Evolutionary conservation across 2,113 vertebrate species (phyloP).

Genomic region (Albula goreensis): DNA sequence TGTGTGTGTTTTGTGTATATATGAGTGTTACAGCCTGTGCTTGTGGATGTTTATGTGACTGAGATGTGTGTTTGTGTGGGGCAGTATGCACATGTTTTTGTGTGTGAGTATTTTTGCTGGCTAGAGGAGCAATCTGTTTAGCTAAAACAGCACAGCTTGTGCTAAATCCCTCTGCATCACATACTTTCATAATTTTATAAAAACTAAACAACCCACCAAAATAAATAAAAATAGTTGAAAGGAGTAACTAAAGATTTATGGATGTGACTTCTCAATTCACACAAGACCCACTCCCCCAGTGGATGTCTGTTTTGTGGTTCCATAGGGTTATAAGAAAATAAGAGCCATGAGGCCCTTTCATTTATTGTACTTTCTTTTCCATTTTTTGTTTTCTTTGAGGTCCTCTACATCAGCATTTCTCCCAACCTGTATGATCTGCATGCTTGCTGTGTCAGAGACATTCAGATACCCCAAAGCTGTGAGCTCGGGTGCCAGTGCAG

Average conservation of each 20-base stretch:
- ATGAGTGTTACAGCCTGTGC: neutral
- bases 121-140: neutral
- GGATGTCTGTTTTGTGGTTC: neutral
- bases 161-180: neutral
- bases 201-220: neutral
- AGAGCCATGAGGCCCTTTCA: neutral
- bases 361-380: neutral
- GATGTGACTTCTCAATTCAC: neutral
- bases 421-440: neutral
- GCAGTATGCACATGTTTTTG: neutral
- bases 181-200: neutral
- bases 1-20: constrained; percentile 11
- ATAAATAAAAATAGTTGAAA: neutral
- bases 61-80: neutral
- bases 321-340: neutral
- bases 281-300: neutral
- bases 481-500: neutral
- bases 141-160: neutral
- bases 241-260: neutral
- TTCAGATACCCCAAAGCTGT: neutral
- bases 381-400: neutral
- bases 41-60: neutral
- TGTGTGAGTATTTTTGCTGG: neutral
- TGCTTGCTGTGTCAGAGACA: neutral
- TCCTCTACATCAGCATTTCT: neutral